phyloP scores from a whole-genome alignment of 2,888 invertebrate species.

The Onthophagus sagittarius region DNA sequence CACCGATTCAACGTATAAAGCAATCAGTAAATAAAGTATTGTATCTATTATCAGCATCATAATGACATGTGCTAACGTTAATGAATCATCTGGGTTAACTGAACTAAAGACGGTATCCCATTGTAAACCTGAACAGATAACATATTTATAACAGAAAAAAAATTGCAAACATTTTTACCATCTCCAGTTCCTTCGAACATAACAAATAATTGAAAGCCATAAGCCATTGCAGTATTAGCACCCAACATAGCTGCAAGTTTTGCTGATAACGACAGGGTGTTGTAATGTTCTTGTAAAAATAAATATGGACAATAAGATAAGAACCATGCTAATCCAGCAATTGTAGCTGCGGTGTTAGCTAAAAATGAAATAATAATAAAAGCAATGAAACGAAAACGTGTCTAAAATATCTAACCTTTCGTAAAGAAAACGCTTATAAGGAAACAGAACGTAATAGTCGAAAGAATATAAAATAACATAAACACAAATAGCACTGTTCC shows the following conservation, averaged over 20 bases:
- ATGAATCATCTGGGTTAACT: constrained; percentile 63
- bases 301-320: constrained; percentile 69
- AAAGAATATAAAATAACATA: constrained; percentile 64
- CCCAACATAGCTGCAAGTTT: constrained; percentile 66
- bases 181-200: constrained; percentile 68
- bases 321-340: constrained; percentile 75
- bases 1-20: constrained; percentile 83
- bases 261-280: constrained; percentile 54
- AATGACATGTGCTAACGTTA: constrained; percentile 67
- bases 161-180: constrained; percentile 45
- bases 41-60: constrained; percentile 68
- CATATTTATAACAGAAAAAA: not conserved
- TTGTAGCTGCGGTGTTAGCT: constrained; percentile 77
- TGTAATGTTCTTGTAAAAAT: constrained; percentile 61
- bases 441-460: constrained; percentile 74
- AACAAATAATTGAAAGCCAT: constrained; percentile 70
- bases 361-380: constrained; percentile 19
- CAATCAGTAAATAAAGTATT: constrained; percentile 67
- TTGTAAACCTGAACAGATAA: constrained; percentile 51
- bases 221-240: constrained; percentile 77
- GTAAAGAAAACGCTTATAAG: constrained; percentile 77
- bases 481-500: constrained; percentile 67
- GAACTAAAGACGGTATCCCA: constrained; percentile 62
- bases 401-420: constrained; percentile 56
- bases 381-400: not conserved